Base-by-base conservation (phyloP, 2,888 invertebrate species). In the Hesperia comma region DNA sequence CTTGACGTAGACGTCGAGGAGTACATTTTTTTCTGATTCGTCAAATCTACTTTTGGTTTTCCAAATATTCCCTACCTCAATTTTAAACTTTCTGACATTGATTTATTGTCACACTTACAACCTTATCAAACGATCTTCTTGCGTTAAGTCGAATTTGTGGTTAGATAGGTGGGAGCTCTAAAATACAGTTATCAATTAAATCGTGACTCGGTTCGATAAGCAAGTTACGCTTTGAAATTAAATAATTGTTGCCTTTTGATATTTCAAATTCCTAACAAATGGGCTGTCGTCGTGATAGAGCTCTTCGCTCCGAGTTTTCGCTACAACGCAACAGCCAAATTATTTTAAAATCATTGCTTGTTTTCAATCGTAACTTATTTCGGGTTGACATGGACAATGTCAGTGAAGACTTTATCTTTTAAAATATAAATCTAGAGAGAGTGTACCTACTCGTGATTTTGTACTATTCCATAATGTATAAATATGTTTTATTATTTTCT, bases 71-170 rank as follows among this genome's bases (percentile, higher is more conserved):
- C 4, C 19, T 49, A 19, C 19, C n/a, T 17, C 17, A 15, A 46
- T 19, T 37, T 49, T 6, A 17, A 49, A 19, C 8, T 49, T 49
- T 49, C 19, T 74, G 73, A 72, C 71, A 76, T 75, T 77, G 26
- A 56, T 12, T 46, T 32, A 61, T 53, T 33, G 61, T 37, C 37
- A 61, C 56, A 63, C 19, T 68, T 19, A 2, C 75, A 71, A 1
- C 26, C 41, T 68, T 62, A 68, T 68, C 68, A 8, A 54, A 41
- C 40, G 41, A 62, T 62, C 56, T 60, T 58, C n/a, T 12, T n/a
- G 21, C 21, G 58, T 56, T 40, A 49, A 58, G 43, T 66, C 15
- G 10, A 46, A 2, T 66, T 61, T 37, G 54, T 55, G 10, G 14
- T 53, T 57, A 32, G 19, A 33, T 26, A 19, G 19, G 14, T 32